These are phyloP conservation scores for Thamnophis elegans DNA, from an alignment of 2,797 vertebrate species.

Conservation along the genomic window DNA sequence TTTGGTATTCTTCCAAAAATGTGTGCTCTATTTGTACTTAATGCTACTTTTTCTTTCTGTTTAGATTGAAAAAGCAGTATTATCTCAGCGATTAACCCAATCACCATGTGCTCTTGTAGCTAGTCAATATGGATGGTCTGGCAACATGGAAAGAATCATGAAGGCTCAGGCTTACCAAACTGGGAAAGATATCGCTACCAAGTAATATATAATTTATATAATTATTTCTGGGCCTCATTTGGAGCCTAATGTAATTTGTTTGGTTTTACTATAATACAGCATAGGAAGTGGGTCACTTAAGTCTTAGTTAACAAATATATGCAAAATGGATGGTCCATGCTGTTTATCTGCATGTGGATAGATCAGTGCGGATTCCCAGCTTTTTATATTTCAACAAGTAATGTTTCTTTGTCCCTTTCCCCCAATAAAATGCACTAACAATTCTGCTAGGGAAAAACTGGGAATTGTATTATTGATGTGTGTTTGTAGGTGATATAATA, in stretches of 20 bases:
- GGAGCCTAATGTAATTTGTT: not conserved
- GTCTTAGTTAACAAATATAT: not conserved
- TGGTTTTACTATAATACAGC: not conserved
- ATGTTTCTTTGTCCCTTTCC: not conserved
- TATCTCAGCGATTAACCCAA: slow-evolving; percentile 92
- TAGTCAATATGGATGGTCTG: slow-evolving; percentile 98
- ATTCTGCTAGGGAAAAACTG: not conserved
- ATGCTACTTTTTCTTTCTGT: not conserved
- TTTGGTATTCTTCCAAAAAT: not conserved
- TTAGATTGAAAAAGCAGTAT: slow-evolving; percentile 90
- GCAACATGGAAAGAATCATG: slow-evolving; percentile 99
- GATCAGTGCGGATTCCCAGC: not conserved
- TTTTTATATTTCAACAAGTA: not conserved
- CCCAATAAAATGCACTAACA: not conserved
- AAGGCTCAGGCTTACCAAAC: slow-evolving; percentile 99
- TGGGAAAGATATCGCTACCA: slow-evolving; percentile 97
- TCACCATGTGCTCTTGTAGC: slow-evolving; percentile 95
- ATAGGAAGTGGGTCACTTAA: not conserved
- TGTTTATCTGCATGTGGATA: not conserved
- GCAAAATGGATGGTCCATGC: not conserved
- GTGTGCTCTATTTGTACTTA: not conserved
- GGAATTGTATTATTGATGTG: not conserved
- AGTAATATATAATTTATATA: slow-evolving; percentile 72
- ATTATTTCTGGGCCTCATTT: not conserved
- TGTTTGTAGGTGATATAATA: not conserved